Evolutionary conservation across 2,888 invertebrate species (phyloP).

Genomic region (Muscina levida): DNA sequence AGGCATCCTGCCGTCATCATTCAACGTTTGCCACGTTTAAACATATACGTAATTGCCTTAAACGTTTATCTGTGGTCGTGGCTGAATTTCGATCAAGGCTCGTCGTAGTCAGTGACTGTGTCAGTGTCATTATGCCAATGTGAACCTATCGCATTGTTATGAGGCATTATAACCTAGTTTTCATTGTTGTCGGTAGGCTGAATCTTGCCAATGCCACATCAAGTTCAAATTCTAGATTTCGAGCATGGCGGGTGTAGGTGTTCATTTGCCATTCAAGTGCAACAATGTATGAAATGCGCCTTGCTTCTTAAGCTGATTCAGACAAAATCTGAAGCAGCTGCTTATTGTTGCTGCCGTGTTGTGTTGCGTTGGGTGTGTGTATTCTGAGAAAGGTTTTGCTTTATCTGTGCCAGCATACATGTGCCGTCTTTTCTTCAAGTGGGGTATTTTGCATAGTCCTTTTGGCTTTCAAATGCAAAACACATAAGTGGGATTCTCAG

Average conservation of each 20-base stretch:
- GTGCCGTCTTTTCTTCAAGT: slow-evolving; percentile 31
- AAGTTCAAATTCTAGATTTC: slow-evolving; percentile 34
- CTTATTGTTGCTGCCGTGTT: slow-evolving; percentile 11
- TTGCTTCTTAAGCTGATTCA: slow-evolving; percentile 25
- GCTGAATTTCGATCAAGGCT: background rate
- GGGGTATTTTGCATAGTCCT: slow-evolving; percentile 37
- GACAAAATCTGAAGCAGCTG: slow-evolving; percentile 29
- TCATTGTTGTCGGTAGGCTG: slow-evolving; percentile 12
- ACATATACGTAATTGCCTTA: too few relatives aligned
- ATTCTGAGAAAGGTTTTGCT: slow-evolving; percentile 10
- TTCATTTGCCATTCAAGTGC: background rate
- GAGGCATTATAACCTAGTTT: slow-evolving; percentile 49
- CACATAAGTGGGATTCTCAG: slow-evolving; percentile 42
- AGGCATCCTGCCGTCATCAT: too few relatives aligned
- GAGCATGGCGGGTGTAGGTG: background rate
- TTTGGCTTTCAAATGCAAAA: slow-evolving; percentile 27
- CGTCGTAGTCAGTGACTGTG: slow-evolving; percentile 33
- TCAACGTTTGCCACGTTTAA: too few relatives aligned
- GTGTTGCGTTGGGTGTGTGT: slow-evolving; percentile 6
- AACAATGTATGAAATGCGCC: background rate
- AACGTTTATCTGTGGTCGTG: too few relatives aligned
- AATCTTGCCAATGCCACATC: background rate
- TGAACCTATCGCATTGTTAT: slow-evolving; percentile 7
- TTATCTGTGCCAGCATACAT: slow-evolving; percentile 36
- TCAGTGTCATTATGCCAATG: slow-evolving; percentile 41